phyloP scores from a whole-genome alignment of 2,797 vertebrate genomes.

The Helostoma temminkii region DNA sequence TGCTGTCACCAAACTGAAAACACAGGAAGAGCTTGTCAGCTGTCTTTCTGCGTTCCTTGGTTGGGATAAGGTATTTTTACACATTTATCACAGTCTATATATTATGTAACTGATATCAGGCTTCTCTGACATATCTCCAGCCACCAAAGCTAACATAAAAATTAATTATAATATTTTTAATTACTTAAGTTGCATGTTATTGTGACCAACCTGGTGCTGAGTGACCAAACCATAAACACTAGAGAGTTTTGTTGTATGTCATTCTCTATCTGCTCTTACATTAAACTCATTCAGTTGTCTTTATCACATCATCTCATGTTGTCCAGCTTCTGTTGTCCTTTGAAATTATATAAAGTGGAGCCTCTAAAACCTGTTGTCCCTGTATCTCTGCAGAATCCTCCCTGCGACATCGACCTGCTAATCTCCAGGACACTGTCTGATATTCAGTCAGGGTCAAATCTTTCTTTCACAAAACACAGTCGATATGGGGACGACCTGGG shows the following conservation, averaged over 20 bases:
- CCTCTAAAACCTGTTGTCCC: constrained; percentile 31
- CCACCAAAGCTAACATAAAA: background rate
- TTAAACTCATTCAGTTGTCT: background rate
- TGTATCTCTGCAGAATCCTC: constrained; percentile 82
- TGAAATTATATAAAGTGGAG: background rate
- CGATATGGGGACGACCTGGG: constrained; percentile 89
- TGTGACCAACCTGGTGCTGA: too few species aligned
- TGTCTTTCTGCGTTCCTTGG: constrained; percentile 87
- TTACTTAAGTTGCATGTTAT: too few species aligned
- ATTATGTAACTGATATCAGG: background rate
- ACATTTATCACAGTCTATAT: background rate
- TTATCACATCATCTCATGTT: constrained; percentile 6
- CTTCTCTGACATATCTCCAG: background rate
- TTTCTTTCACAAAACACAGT: constrained; percentile 85
- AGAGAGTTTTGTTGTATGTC: background rate
- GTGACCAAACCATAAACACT: too few species aligned
- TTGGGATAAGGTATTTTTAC: constrained; percentile 89
- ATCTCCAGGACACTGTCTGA: constrained; percentile 87
- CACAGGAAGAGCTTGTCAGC: constrained; percentile 80
- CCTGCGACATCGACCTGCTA: constrained; percentile 85
- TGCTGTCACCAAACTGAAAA: constrained; percentile 84
- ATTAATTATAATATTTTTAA: too few species aligned
- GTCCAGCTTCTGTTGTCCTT: background rate
- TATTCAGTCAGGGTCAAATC: constrained; percentile 83
- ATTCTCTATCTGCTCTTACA: background rate